A percentile compares a stretch with the other conserved stretches of the same genome.
These are phyloP conservation scores for Anodontia alba DNA, from an alignment of 2,888 invertebrate genomes.

Conservation along the genomic window DNA sequence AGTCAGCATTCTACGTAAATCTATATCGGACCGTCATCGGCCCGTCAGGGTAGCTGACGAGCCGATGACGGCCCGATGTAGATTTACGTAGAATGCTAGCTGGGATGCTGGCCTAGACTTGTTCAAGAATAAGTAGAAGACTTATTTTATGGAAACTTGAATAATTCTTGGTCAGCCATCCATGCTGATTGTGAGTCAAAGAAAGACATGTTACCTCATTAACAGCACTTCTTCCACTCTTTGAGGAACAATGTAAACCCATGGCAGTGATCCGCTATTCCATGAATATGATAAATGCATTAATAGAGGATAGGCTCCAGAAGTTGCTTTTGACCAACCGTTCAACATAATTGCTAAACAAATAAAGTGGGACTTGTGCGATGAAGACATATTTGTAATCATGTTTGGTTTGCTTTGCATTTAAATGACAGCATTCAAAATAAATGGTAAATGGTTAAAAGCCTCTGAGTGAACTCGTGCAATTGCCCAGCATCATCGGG, in stretches of 20 bases:
- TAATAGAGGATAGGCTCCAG: constrained; percentile 28
- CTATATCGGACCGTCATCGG: no score
- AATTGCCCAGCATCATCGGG: constrained; percentile 57
- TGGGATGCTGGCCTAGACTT: background rate
- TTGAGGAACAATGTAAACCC: background rate
- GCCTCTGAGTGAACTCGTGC: constrained; percentile 69
- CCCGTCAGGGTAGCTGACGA: no score
- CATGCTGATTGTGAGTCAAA: background rate
- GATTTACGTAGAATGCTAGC: no score
- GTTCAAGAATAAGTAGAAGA: background rate
- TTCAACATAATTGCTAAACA: constrained; percentile 71
- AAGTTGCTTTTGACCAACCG: constrained; percentile 71
- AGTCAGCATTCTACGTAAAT: no score
- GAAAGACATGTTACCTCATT: background rate
- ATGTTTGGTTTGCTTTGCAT: constrained; percentile 76
- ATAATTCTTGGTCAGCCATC: background rate
- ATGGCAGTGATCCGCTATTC: background rate
- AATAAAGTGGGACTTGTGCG: constrained; percentile 69
- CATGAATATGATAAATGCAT: background rate
- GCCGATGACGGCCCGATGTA: no score
- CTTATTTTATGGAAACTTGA: background rate
- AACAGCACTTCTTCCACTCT: background rate
- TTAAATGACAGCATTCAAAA: constrained; percentile 67
- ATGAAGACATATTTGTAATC: constrained; percentile 69
- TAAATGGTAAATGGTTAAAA: constrained; percentile 61